Percentiles rank a stretch among this genome's conserved stretches.
phyloP scores from a whole-genome alignment of 2,113 vertebrate species.

The Phrynocephalus versicolor region DNA sequence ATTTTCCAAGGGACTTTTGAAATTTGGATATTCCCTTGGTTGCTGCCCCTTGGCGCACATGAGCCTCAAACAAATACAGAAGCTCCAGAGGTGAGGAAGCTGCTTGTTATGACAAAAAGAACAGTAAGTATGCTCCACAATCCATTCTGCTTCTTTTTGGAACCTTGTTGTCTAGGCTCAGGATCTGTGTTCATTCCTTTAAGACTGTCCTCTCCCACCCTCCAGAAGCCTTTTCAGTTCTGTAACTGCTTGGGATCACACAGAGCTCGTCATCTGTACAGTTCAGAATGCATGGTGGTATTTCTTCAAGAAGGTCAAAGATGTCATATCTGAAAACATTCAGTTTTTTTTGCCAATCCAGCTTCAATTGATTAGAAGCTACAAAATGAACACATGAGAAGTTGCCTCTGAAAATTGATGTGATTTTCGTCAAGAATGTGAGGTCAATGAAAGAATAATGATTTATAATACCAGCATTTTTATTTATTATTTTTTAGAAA shows the following conservation, averaged over 20 bases:
- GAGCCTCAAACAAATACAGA: background rate
- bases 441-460: slow-evolving; percentile 66
- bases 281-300: background rate
- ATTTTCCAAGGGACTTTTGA: background rate
- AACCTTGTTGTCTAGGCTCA: too few species aligned
- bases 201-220: too few species aligned
- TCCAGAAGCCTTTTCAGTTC: too few species aligned
- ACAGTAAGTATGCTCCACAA: too few species aligned
- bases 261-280: too few species aligned
- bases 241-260: too few species aligned
- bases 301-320: slow-evolving; percentile 26
- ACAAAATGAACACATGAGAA: slow-evolving; percentile 50
- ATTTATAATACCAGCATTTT: slow-evolving; percentile 69
- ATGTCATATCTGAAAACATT: slow-evolving; percentile 29
- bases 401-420: slow-evolving; percentile 64
- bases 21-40: background rate
- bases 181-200: too few species aligned
- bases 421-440: slow-evolving; percentile 63
- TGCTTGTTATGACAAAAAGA: background rate
- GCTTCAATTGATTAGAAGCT: slow-evolving; percentile 52
- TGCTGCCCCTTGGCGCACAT: background rate
- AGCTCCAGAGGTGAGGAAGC: background rate
- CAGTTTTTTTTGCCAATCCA: slow-evolving; percentile 41
- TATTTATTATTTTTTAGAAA: too few species aligned
- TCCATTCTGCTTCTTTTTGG: too few species aligned